A percentile compares a stretch with the other conserved stretches of the same genome.
These are phyloP conservation scores for Toxonevra muliebris DNA, from an alignment of 2,888 invertebrate genomes.

Conservation along the genomic window DNA sequence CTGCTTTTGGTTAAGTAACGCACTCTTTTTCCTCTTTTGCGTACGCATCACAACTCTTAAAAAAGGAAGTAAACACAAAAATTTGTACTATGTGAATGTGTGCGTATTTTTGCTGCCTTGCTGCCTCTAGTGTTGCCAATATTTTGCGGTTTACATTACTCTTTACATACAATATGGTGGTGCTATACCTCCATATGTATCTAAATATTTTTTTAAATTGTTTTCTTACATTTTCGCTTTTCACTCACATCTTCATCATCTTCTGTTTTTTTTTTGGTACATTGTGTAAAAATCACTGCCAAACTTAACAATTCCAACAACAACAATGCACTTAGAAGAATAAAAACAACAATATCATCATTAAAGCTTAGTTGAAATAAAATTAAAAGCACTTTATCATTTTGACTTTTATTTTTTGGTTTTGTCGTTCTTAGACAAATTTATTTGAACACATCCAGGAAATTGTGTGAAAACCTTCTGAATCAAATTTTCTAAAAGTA, in stretches of 20 bases:
- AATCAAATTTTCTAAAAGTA: too few species aligned
- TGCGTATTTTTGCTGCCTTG: conserved; percentile 15
- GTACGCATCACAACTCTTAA: too few species aligned
- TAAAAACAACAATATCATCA: conserved; percentile 1
- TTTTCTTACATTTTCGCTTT: neutral
- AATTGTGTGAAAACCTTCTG: too few species aligned
- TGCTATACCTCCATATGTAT: too few species aligned
- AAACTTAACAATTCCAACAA: neutral
- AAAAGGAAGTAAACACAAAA: too few species aligned
- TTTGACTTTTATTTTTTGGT: conserved; percentile 31
- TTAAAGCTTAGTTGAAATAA: conserved; percentile 29
- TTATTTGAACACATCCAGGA: neutral
- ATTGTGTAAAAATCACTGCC: neutral
- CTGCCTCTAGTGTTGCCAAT: conserved; percentile 12
- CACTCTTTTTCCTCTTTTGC: too few species aligned
- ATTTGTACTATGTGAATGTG: neutral
- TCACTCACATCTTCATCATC: neutral
- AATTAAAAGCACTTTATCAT: conserved; percentile 39
- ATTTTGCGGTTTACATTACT: conserved; percentile 1
- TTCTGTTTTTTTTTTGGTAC: neutral
- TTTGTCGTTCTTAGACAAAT: neutral
- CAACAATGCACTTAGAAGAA: conserved; percentile 3
- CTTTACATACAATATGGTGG: neutral
- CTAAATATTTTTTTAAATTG: neutral
- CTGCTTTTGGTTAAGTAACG: too few species aligned